phyloP scores from a whole-genome alignment of 1,140 invertebrate species.

The Cyrtorhinus lividipennis region DNA sequence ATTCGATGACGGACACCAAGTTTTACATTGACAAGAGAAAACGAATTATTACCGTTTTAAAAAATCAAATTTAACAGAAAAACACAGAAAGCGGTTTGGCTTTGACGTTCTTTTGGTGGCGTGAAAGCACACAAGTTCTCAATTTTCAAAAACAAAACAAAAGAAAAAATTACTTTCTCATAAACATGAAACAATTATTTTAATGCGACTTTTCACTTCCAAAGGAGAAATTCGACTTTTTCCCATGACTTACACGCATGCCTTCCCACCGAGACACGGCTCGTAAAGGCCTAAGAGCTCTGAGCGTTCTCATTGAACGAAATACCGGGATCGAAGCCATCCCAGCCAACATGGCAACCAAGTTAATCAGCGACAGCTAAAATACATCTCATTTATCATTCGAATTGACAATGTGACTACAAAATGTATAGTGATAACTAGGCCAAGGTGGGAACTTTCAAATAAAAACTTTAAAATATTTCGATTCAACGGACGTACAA shows the following conservation, averaged over 20 bases:
- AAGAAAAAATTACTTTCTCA: no score
- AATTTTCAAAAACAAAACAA: not conserved
- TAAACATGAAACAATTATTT: no score
- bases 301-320: slow-evolving; percentile 80
- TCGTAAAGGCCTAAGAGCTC: slow-evolving; percentile 74
- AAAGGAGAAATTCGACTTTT: no score
- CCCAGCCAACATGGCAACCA: slow-evolving; percentile 65
- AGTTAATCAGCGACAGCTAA: slow-evolving; percentile 77
- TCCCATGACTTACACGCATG: slow-evolving; percentile 71
- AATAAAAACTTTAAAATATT: not conserved
- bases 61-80: slow-evolving; percentile 2
- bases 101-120: not conserved
- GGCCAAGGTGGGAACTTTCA: no score
- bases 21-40: no score
- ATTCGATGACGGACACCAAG: no score
- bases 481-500: not conserved
- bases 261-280: slow-evolving; percentile 90
- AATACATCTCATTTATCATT: slow-evolving; percentile 17
- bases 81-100: slow-evolving; percentile 12
- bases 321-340: slow-evolving; percentile 75
- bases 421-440: no score
- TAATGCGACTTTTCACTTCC: no score
- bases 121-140: slow-evolving; percentile 12
- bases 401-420: no score
- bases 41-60: no score